Evolutionary conservation across 2,113 vertebrate genomes (phyloP).

Genomic region (Plecturocebus donacophilus): DNA sequence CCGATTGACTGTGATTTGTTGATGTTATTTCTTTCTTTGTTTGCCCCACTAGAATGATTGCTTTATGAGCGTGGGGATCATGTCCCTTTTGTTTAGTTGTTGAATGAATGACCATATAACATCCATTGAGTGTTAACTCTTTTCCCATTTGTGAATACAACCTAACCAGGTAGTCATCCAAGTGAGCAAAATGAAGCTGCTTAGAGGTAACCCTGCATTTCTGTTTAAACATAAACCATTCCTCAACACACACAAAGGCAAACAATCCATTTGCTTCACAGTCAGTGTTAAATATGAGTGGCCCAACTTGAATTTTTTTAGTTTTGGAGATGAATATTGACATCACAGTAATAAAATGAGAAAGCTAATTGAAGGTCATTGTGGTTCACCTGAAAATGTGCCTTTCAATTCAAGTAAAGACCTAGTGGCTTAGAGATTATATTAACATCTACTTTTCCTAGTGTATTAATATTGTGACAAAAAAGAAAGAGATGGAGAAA

Average conservation of each 20-base stretch:
- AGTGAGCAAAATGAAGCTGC: background rate
- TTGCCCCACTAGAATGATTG: background rate
- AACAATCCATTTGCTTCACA: background rate
- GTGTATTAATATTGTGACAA: background rate
- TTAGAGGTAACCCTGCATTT: background rate
- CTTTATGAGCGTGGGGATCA: background rate
- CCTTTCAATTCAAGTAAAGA: background rate
- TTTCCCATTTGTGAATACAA: background rate
- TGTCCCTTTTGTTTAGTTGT: background rate
- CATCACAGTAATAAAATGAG: background rate
- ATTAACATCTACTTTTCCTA: background rate
- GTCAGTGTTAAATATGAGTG: background rate
- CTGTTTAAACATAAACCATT: background rate
- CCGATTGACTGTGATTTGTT: too few relatives aligned
- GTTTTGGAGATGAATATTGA: background rate
- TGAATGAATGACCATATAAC: background rate
- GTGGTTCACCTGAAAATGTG: background rate
- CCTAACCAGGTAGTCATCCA: background rate
- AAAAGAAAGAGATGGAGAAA: background rate
- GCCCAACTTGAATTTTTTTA: background rate
- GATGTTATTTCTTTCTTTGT: background rate
- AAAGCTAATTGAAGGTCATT: background rate
- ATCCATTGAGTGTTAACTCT: background rate
- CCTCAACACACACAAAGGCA: background rate
- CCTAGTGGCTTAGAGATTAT: background rate